Evolutionary conservation across 2,888 invertebrate genomes (phyloP), one percentile per base, ranked within the genome.

Genomic region (Chirona hameri): DNA sequence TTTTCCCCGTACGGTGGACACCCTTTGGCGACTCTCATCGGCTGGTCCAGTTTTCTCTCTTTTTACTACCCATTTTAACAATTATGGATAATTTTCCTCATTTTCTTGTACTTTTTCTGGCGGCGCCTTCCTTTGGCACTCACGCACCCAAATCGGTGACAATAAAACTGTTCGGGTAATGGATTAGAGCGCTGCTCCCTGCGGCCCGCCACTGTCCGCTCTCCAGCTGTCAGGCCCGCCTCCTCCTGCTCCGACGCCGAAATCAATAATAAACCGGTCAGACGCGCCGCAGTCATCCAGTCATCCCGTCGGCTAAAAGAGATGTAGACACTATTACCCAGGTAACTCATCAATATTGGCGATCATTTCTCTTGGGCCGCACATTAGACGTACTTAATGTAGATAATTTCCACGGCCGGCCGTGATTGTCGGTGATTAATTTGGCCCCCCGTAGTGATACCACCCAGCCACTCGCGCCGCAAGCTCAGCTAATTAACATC

Each of bases 291-390:
- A 14, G 4, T 29, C 69, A 27, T 15, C 72, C 31, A 39, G 29
- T 39, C 72, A 4, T 21, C 39, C 39, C 14, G 72, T n/a, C 29
- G 29, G 29, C 72, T 76, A 76, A 39, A 76, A n/a, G 72, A 76
- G 72, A 76, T 76, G 72, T 76, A 39, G 39, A 14, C 29, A 76
- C 72, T 39, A 76, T 76, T 76, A 76, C 31, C 39, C 39, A 31
- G 72, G 29, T 76, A 76, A 76, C 72, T 76, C 72, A 76, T 76
- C 72, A 76, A 76, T 76, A 76, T 76, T 76, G 72, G 72, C 29
- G 72, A 76, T 76, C 72, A 76, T 76, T 76, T 76, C 14, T 76
- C 72, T 76, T 39, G 31, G 72, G 5, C 72, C 7, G 72, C 72
- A 21, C 72, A 76, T 76, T 39, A 76, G 72, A 76, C 72, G 72